Evolutionary conservation across 2,797 vertebrate genomes (phyloP).

Genomic region (Bucorvus abyssinicus): DNA sequence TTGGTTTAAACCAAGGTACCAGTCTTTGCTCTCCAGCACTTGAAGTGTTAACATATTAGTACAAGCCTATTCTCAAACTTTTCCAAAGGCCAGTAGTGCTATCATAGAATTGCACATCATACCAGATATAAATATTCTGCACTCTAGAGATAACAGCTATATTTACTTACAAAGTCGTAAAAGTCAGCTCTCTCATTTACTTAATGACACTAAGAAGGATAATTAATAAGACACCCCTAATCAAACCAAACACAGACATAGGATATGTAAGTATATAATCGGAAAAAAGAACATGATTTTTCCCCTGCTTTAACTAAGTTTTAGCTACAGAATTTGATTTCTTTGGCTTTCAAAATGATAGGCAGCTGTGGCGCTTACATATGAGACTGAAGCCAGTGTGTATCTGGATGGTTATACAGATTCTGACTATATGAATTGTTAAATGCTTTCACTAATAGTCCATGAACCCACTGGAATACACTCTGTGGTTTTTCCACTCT

Average conservation of each 20-base stretch:
- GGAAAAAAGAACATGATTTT: neutral
- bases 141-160: neutral
- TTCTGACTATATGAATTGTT: neutral
- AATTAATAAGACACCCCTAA: neutral
- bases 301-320: neutral
- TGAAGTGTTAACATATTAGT: neutral
- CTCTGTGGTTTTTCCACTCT: neutral
- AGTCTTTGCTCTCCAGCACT: neutral
- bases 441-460: slow-evolving; percentile 1
- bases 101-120: neutral
- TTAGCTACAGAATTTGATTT: neutral
- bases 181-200: neutral
- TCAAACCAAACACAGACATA: neutral
- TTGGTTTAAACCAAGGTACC: neutral
- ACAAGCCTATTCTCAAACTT: neutral
- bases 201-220: neutral
- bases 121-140: neutral
- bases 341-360: neutral
- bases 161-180: neutral
- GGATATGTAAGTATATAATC: neutral
- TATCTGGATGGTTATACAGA: neutral
- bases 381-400: neutral
- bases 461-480: neutral
- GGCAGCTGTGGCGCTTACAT: neutral
- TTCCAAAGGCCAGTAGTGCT: neutral